phyloP scores from a whole-genome alignment of 2,888 invertebrate genomes.

The Tetheella fluctuosa region DNA sequence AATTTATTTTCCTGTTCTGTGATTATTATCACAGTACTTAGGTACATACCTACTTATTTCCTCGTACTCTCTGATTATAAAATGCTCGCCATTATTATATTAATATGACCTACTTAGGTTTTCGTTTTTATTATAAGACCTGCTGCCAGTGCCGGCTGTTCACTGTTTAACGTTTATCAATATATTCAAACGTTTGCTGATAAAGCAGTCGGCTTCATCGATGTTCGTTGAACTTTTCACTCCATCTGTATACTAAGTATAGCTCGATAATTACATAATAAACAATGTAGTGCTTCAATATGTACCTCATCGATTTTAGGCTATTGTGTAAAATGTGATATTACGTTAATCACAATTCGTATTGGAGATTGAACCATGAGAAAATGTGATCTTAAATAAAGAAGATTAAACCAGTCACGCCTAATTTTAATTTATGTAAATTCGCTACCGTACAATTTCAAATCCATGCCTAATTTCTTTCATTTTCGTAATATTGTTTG shows the following conservation, averaged over 20 bases:
- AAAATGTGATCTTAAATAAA: no score
- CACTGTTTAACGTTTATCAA: not conserved
- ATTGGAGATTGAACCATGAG: no score
- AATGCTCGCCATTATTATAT: not conserved
- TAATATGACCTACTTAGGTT: not conserved
- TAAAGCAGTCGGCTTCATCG: not conserved
- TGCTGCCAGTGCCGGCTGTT: not conserved
- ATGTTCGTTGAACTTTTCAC: not conserved
- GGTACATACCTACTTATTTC: no score
- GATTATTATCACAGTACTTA: not conserved
- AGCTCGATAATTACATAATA: no score
- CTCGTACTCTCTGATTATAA: no score
- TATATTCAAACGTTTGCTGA: not conserved
- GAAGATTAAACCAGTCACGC: no score
- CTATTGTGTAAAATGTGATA: not conserved
- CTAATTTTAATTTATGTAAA: no score
- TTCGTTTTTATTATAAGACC: not conserved
- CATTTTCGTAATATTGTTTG: not conserved
- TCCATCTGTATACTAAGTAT: no score
- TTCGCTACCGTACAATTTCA: not conserved
- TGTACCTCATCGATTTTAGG: not conserved
- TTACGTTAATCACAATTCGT: no score
- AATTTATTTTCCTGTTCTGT: not conserved
- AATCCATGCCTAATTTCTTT: not conserved
- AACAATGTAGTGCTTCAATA: no score